Evolutionary conservation across 2,113 vertebrate genomes (phyloP).

Genomic region (Phalacrocorax aristotelis): DNA sequence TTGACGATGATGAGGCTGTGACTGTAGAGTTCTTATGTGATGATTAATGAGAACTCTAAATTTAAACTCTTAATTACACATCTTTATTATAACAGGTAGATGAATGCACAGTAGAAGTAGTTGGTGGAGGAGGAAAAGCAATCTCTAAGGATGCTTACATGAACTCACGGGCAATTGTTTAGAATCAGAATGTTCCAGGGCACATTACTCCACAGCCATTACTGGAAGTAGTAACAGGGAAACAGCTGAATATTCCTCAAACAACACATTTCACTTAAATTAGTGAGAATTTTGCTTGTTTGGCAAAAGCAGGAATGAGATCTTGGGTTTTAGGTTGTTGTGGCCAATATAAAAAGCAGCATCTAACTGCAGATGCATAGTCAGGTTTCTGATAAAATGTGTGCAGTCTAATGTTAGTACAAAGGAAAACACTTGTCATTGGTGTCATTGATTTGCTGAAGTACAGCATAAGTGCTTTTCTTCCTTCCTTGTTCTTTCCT

Average conservation of each 20-base stretch:
- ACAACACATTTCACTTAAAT: neutral
- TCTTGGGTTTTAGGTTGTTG: neutral
- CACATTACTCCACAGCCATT: neutral
- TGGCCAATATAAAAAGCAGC: neutral
- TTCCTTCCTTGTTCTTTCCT: slow-evolving; percentile 17
- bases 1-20: neutral
- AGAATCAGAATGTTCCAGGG: neutral
- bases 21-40: neutral
- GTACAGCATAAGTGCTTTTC: neutral
- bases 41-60: slow-evolving; percentile 14
- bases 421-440: slow-evolving; percentile 10
- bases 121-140: neutral
- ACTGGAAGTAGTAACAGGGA: neutral
- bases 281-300: neutral
- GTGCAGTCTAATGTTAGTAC: neutral
- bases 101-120: neutral
- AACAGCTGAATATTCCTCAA: neutral
- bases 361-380: neutral
- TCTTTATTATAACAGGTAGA: neutral
- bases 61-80: neutral
- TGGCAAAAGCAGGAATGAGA: neutral
- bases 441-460: neutral
- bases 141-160: neutral
- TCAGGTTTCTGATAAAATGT: neutral
- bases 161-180: neutral